A percentile compares a stretch with the other conserved stretches of the same genome.
Conservation (phyloP, 37 sponge, comb jelly and placozoan genomes). For the Cladorhizidae sp. region DNA sequence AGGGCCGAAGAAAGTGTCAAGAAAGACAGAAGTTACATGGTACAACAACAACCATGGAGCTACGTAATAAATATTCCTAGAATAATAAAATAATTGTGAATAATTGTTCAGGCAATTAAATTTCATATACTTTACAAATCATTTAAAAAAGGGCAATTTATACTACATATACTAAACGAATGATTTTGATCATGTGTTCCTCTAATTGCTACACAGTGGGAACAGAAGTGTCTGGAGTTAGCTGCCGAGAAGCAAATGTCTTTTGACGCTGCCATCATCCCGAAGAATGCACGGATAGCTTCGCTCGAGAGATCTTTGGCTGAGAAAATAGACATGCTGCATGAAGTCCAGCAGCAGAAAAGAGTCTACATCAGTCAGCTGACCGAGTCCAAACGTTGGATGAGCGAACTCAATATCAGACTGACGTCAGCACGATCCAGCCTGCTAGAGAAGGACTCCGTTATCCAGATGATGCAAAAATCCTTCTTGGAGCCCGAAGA, state of each 20-base stretch:
- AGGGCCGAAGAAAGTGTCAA: no score
- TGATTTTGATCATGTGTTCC: no score
- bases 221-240: conserved; percentile 76
- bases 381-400: conserved; percentile 33
- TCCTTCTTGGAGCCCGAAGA: conserved; percentile 52
- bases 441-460: conserved; percentile 63
- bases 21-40: no score
- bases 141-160: no score
- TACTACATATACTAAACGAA: no score
- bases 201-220: conserved; percentile 32
- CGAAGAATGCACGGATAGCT: conserved; percentile 45
- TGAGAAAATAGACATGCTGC: conserved; percentile 30
- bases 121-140: no score
- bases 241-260: conserved; percentile 69
- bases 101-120: no score
- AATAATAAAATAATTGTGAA: no score
- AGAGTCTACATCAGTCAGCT: conserved; percentile 39
- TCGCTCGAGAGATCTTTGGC: conserved; percentile 48
- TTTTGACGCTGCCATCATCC: conserved; percentile 61
- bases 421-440: conserved; percentile 29
- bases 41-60: no score
- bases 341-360: conserved; percentile 48
- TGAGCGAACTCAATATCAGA: conserved; percentile 42
- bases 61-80: no score
- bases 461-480: conserved; percentile 63